phyloP scores from a whole-genome alignment of 2,113 vertebrate species.

The Chaetops frenatus region DNA sequence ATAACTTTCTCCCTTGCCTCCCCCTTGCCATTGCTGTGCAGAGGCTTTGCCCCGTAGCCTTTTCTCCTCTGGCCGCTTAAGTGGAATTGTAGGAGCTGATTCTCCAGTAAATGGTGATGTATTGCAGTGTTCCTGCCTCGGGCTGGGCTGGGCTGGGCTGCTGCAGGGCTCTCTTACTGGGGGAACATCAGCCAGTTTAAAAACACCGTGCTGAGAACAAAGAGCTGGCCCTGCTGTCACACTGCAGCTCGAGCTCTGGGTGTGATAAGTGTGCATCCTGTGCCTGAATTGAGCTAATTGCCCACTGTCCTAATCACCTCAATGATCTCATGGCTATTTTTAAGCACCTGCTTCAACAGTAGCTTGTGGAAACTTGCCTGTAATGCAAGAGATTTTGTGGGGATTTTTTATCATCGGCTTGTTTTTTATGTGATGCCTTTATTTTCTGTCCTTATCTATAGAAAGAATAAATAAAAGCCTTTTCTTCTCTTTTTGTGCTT shows the following conservation, averaged over 20 bases:
- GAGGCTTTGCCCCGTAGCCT: background rate
- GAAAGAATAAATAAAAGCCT: background rate
- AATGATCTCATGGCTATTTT: background rate
- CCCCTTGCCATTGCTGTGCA: background rate
- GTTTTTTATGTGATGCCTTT: background rate
- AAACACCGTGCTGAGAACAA: background rate
- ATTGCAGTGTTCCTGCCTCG: background rate
- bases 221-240: background rate
- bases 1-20: background rate
- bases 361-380: background rate
- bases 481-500: background rate
- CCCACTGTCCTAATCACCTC: background rate
- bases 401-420: background rate
- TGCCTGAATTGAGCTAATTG: background rate
- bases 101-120: background rate
- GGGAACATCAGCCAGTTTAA: background rate
- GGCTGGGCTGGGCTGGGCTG: background rate
- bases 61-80: background rate
- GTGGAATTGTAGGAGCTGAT: background rate
- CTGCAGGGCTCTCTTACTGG: background rate
- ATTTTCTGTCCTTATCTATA: background rate
- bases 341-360: background rate
- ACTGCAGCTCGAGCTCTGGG: background rate
- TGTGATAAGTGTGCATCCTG: fast-evolving
- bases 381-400: background rate